These are phyloP conservation scores for Sminthurinus aureus DNA, from an alignment of 2,888 invertebrate species.

Conservation along the genomic window DNA sequence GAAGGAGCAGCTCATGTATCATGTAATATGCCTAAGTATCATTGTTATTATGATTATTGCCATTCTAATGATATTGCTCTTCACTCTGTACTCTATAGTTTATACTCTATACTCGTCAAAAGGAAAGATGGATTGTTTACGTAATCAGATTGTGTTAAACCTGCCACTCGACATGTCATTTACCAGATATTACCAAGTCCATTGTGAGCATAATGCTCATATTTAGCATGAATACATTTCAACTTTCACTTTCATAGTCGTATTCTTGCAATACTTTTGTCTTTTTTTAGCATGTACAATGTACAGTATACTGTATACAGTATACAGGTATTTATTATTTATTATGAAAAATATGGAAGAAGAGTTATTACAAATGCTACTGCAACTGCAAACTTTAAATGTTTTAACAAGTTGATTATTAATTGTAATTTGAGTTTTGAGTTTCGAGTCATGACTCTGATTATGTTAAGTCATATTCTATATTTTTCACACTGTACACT, in stretches of 20 bases:
- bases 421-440: neutral
- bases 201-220: neutral
- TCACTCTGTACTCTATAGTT: too few species aligned
- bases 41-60: too few species aligned
- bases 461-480: neutral
- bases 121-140: neutral
- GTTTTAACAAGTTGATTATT: neutral
- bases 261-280: neutral
- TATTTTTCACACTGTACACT: too few species aligned
- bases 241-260: constrained; percentile 1
- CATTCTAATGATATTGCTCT: too few species aligned
- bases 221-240: neutral
- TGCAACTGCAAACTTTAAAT: too few species aligned
- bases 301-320: too few species aligned
- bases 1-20: too few species aligned
- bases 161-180: neutral
- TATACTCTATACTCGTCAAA: too few species aligned
- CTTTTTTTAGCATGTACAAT: too few species aligned
- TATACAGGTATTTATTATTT: too few species aligned
- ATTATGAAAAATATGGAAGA: neutral
- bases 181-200: neutral
- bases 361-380: neutral
- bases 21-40: too few species aligned
- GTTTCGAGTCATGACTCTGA: neutral
- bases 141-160: constrained; percentile 3